These are phyloP conservation scores for Molossus alvarezi DNA, from an alignment of 2,797 vertebrate species.

Conservation along the genomic window DNA sequence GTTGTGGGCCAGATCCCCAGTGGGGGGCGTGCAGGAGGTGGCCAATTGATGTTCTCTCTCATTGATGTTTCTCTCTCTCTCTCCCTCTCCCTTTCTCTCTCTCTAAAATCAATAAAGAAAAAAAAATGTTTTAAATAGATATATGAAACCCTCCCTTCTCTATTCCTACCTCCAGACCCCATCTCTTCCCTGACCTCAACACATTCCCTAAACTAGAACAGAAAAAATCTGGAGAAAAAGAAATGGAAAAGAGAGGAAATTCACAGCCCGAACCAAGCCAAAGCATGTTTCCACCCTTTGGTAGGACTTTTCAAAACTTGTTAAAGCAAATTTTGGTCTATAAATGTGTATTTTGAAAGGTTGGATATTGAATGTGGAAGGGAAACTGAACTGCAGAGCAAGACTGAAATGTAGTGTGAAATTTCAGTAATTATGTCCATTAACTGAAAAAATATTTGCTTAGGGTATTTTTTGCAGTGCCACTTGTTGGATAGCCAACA, in stretches of 20 bases:
- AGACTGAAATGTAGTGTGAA: conserved; percentile 72
- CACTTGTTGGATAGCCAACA: conserved; percentile 29
- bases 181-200: background rate
- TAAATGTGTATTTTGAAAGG: conserved; percentile 64
- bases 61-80: too few relatives aligned
- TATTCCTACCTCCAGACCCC: background rate
- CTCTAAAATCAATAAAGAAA: too few relatives aligned
- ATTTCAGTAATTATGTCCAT: conserved; percentile 53
- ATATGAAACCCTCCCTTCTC: background rate
- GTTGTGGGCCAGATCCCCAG: too few relatives aligned
- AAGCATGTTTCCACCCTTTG: conserved; percentile 2
- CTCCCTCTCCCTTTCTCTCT: too few relatives aligned
- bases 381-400: conserved; percentile 46
- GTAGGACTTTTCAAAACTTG: background rate
- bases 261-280: conserved; percentile 8
- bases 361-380: conserved; percentile 55
- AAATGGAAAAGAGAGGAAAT: conserved; percentile 15
- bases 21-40: too few relatives aligned
- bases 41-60: too few relatives aligned
- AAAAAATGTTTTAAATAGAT: too few relatives aligned
- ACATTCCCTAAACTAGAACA: background rate
- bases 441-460: conserved; percentile 78
- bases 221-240: background rate
- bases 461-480: conserved; percentile 66
- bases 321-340: conserved; percentile 53